phyloP scores from a whole-genome alignment of 2,113 vertebrate species.

The Triplophysa tibetana region DNA sequence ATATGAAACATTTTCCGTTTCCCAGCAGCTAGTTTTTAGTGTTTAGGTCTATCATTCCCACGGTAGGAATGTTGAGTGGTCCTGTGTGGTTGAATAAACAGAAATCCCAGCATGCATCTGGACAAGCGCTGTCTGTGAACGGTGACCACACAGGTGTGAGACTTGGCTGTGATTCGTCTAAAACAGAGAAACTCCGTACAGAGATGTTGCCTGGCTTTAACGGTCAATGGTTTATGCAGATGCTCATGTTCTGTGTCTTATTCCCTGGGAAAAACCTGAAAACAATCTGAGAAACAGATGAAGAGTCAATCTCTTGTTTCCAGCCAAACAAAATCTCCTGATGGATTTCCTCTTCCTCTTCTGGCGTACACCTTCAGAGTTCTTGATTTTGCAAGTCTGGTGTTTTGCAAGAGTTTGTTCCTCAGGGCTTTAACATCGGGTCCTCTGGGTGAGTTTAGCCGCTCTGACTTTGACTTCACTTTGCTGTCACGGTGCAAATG shows the following conservation, averaged over 20 bases:
- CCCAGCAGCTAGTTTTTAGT: neutral
- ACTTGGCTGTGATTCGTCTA: slow-evolving; percentile 1
- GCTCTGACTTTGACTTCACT: slow-evolving; percentile 66
- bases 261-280: neutral
- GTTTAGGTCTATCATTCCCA: neutral
- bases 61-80: neutral
- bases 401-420: neutral
- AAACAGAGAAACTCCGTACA: neutral
- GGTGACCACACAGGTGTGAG: slow-evolving; percentile 14
- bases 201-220: slow-evolving; percentile 17
- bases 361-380: neutral
- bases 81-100: neutral
- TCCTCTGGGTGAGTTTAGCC: neutral
- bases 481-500: slow-evolving; percentile 52
- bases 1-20: neutral
- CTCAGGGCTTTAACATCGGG: slow-evolving; percentile 1
- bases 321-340: slow-evolving; percentile 20
- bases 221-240: slow-evolving; percentile 17
- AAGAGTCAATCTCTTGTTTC: neutral
- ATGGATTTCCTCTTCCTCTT: slow-evolving; percentile 9
- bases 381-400: slow-evolving; percentile 3
- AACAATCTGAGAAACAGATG: neutral
- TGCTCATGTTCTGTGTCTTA: neutral
- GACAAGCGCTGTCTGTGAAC: slow-evolving; percentile 8
- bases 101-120: neutral